Conservation (phyloP, 2,797 vertebrate species). For the Acanthurus leucopareius region DNA sequence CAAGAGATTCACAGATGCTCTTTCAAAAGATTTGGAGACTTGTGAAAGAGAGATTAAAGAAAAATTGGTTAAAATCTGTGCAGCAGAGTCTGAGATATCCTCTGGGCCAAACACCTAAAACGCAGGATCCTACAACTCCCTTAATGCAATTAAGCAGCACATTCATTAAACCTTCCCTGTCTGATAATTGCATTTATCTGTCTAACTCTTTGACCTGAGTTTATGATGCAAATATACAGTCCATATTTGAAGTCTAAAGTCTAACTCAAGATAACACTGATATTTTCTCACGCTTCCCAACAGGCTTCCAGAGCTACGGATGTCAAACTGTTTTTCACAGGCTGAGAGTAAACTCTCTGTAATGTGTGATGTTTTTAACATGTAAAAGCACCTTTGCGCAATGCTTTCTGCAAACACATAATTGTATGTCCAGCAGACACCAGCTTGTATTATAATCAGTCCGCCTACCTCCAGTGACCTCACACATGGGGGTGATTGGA, state of each 20-base stretch:
- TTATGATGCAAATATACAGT: not conserved
- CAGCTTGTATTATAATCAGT: not conserved
- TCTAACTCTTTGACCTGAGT: not conserved
- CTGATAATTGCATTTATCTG: not conserved
- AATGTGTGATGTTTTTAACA: not conserved
- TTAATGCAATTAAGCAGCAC: not conserved
- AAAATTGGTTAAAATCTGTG: not conserved
- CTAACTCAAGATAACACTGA: not conserved
- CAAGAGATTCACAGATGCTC: too few relatives aligned
- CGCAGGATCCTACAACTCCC: slow-evolving; percentile 6
- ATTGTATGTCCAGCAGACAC: not conserved
- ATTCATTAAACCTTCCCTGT: not conserved
- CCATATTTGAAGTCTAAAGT: not conserved
- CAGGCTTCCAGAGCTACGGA: too few relatives aligned
- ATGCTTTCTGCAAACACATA: not conserved
- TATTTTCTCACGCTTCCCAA: not conserved
- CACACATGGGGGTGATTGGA: slow-evolving; percentile 97
- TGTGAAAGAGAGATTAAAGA: not conserved
- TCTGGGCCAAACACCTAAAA: not conserved
- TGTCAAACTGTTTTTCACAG: not conserved
- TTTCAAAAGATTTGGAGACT: too few relatives aligned
- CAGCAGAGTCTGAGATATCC: not conserved
- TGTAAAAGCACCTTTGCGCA: not conserved
- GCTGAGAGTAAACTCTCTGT: not conserved
- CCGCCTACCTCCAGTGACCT: slow-evolving; percentile 94